Conservation (phyloP, 2,113 vertebrate genomes). For the Sterna hirundo region DNA sequence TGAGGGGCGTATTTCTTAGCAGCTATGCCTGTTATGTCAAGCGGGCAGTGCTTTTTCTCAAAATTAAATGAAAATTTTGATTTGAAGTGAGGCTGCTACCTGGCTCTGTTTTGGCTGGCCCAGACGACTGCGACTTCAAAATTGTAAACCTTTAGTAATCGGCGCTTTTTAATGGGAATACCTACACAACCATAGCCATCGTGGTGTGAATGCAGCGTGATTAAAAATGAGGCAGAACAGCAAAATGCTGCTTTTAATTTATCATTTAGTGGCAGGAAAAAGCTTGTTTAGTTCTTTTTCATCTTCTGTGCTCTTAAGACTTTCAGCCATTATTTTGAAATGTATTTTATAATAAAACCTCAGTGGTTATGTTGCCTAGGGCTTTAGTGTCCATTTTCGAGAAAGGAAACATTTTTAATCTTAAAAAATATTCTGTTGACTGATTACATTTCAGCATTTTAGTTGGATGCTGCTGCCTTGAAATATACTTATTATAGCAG, state of each 20-base stretch:
- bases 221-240: conserved; percentile 74
- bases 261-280: conserved; percentile 74
- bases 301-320: conserved; percentile 67
- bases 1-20: neutral
- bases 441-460: conserved; percentile 27
- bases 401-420: conserved; percentile 53
- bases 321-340: conserved; percentile 76
- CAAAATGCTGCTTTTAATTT: conserved; percentile 75
- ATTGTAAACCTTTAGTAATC: conserved; percentile 55
- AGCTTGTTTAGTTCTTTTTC: conserved; percentile 77
- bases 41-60: neutral
- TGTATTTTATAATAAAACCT: conserved; percentile 79
- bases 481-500: neutral
- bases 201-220: conserved; percentile 20
- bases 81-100: conserved; percentile 47
- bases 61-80: conserved; percentile 46
- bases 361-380: conserved; percentile 68
- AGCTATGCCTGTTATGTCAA: neutral
- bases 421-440: conserved; percentile 50
- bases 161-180: conserved; percentile 57
- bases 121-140: conserved; percentile 48
- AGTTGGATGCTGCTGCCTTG: conserved; percentile 17
- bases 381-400: conserved; percentile 68
- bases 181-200: conserved; percentile 30
- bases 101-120: conserved; percentile 47